Evolutionary conservation across 2,888 invertebrate species (phyloP).

Genomic region (Plagiodera versicolora): DNA sequence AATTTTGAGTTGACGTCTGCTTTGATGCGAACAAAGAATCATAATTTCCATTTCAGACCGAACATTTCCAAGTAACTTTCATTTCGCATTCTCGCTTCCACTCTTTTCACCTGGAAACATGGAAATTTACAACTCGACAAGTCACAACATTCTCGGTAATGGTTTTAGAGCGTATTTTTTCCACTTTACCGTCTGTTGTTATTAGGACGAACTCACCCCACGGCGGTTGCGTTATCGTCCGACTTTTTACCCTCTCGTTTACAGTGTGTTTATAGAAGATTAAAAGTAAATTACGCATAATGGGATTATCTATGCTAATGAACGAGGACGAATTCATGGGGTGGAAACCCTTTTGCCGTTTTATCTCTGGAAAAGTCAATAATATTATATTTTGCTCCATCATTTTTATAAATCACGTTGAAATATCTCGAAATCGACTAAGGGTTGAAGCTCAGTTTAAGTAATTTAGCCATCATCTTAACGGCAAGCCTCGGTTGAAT

Average conservation of each 20-base stretch:
- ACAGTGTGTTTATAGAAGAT: neutral
- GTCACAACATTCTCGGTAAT: neutral
- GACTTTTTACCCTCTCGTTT: neutral
- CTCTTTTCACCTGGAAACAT: neutral
- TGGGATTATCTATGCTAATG: neutral
- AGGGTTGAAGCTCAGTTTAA: too few relatives aligned
- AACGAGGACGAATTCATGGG: neutral
- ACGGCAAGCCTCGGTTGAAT: too few relatives aligned
- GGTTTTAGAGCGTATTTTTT: neutral
- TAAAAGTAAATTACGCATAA: neutral
- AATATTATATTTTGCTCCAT: too few relatives aligned
- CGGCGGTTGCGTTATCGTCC: neutral
- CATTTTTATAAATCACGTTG: too few relatives aligned
- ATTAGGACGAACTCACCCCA: neutral
- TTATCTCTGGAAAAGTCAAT: too few relatives aligned
- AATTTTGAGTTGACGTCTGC: neutral
- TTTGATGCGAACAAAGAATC: neutral
- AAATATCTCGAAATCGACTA: too few relatives aligned
- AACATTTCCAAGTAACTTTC: neutral
- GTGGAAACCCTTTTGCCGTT: neutral
- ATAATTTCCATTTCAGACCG: neutral
- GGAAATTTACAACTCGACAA: neutral
- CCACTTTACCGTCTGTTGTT: neutral
- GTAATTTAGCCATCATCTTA: too few relatives aligned
- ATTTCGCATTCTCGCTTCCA: neutral